Evolutionary conservation across 2,113 vertebrate species (phyloP), one percentile per base, ranked within the genome.

Genomic region (Thunnus thynnus): DNA sequence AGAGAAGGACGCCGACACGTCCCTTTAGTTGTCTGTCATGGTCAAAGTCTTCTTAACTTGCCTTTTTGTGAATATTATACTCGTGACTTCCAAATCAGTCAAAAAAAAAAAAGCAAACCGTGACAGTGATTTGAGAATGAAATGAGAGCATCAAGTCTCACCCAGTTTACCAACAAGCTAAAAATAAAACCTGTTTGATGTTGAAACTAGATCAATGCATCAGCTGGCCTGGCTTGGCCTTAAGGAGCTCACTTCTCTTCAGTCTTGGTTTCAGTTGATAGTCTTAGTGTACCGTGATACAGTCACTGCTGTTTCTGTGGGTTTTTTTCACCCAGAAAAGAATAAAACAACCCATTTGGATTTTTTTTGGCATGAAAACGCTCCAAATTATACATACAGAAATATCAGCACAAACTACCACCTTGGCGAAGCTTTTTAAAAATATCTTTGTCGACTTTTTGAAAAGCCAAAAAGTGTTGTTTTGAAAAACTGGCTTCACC

Each of bases 121-220:
- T 76, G 68, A 77, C 52, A 14, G 79, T 4, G 75, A 80, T 79
- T 65, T 62, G 61, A 83, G 86, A 22, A 22, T 22, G 74, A 76
- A 86, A 86, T 32, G 54, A 75, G 86, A 86, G 83, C 85, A 58
- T 73, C 44, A 13, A 12, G 77, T 82, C 88, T 87, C 74, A 70
- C 76, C 84, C 75, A 47, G 76, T 78, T 89, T 83, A 86, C 88
- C 86, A 86, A 74, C 67, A 78, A 41, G 76, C 88, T 89, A 88
- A 83, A 92, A 91, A 91, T 90, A 91, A 80, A 72, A 62, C 0
- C 25, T 2, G 76, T 90, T 88, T 88, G 87, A 85, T 86, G 89
- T 78, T 88, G 89, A 89, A 90, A 88, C 78, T 80, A 64, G 88
- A 89, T 83, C 82, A 81, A 85, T 72, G 83, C 82, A 84, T 88